Base-by-base conservation (phyloP, 2,797 vertebrate species). In the Chloroceryle inda region DNA sequence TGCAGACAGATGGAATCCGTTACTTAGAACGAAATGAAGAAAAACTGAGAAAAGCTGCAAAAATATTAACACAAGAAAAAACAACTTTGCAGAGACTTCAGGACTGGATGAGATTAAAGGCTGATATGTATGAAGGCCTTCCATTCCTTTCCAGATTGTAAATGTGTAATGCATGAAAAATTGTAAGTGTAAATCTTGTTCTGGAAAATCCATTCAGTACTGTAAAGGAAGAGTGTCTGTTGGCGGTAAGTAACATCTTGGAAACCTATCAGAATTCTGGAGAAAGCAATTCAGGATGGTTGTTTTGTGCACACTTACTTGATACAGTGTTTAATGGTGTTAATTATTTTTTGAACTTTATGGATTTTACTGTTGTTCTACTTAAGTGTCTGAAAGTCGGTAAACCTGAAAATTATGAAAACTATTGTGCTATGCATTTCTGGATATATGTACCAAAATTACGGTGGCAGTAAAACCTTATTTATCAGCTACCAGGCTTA, bases 21-120 rank as follows among this genome's bases (percentile, higher is more conserved):
- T 99, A 99, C 91, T 98, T 99, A 92, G 98, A 99, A 96, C 97
- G 99, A 95, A 99, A 99, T 66, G 99, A 99, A 97, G 98, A 99
- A 82, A 99, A 99, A 97, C 97, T 99, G 94, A 98, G 96, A 93
- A 99, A 98, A 97, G 99, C 99, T 47, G 98, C 98, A 62, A 94
- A 97, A 95, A 98, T 99, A 95, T 97, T 99, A 95, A 98, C 93
- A 53, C 98, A 97, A 95, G 99, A 99, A 92, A 99, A 99, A 98
- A 97, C 97, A 95, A 88, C 98, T 79, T 82, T 98, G 67, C 99
- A 99, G 97, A 98, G 97, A 95, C 81, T 99, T 96, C 94, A 96
- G 14, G 99, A 99, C 53, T 99, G 99, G 99, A 88, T 98, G 89
- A 98, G 94, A 91, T 98, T 99, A 91, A 99, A 98, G 97, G 97